Conservation (phyloP, 2,113 vertebrate genomes). For the Pelvicachromis taeniatus region DNA sequence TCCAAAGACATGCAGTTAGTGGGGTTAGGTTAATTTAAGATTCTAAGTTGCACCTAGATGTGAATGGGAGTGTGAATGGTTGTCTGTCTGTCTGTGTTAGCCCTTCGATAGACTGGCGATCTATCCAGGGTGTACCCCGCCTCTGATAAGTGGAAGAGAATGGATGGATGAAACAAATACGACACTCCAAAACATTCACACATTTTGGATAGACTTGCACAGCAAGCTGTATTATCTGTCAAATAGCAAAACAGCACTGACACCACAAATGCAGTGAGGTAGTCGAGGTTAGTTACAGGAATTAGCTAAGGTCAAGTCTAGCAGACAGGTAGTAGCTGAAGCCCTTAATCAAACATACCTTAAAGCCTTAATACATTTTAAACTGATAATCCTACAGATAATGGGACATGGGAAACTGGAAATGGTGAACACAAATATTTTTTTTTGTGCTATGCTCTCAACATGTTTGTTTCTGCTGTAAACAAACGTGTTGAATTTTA, state of each 20-base stretch:
- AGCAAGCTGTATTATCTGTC: neutral
- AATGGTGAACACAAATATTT: neutral
- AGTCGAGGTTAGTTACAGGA: neutral
- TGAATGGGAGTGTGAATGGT: neutral
- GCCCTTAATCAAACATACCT: neutral
- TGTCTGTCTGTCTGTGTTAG: neutral
- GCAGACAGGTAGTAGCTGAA: neutral
- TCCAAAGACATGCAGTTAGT: neutral
- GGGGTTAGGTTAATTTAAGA: neutral
- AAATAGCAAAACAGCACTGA: neutral
- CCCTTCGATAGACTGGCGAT: neutral
- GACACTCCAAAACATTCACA: neutral
- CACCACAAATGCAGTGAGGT: neutral
- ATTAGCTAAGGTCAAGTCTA: fast-evolving
- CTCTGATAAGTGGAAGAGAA: neutral
- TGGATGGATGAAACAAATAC: neutral
- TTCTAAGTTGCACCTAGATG: fast-evolving
- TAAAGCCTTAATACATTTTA: neutral
- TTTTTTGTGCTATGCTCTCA: fast-evolving
- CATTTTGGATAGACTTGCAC: neutral
- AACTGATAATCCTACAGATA: neutral
- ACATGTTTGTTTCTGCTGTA: neutral
- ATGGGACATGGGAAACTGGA: neutral
- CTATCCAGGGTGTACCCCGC: neutral
- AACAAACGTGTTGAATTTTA: neutral